Percentiles rank a stretch among this genome's conserved stretches.
Evolutionary conservation across 2,113 vertebrate genomes (phyloP).

Genomic region (Girardinichthys multiradiatus): DNA sequence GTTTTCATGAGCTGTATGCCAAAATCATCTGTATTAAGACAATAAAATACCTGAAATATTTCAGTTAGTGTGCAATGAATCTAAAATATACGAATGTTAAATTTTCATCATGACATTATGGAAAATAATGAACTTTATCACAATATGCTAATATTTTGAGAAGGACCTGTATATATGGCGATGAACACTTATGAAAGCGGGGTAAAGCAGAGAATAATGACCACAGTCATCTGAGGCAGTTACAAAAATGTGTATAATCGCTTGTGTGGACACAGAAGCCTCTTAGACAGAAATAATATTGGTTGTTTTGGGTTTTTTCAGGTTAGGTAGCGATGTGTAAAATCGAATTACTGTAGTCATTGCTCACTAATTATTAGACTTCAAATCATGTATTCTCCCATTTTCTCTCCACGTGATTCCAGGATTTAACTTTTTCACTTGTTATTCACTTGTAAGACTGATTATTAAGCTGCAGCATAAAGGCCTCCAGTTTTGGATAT

Average conservation of each 20-base stretch:
- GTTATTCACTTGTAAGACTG: neutral
- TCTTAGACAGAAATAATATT: constrained; percentile 22
- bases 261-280: constrained; percentile 26
- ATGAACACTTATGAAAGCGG: constrained; percentile 24
- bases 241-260: constrained; percentile 18
- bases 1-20: too few relatives aligned
- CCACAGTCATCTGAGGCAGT: constrained; percentile 5
- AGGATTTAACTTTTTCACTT: constrained; percentile 5
- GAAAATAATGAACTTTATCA: too few relatives aligned
- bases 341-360: constrained; percentile 44
- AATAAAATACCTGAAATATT: too few relatives aligned
- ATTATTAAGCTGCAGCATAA: neutral
- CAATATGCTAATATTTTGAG: too few relatives aligned
- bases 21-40: too few relatives aligned
- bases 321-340: constrained; percentile 35
- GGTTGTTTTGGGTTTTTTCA: constrained; percentile 33
- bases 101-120: too few relatives aligned
- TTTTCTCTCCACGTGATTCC: neutral
- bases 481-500: neutral
- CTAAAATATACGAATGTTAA: too few relatives aligned
- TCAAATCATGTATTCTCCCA: constrained; percentile 15
- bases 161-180: constrained; percentile 40
- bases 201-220: constrained; percentile 37
- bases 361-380: constrained; percentile 37
- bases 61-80: too few relatives aligned